Evolutionary conservation across 2,113 vertebrate genomes (phyloP), one percentile per base, ranked within the genome.

Genomic region (Sciurus niger): DNA sequence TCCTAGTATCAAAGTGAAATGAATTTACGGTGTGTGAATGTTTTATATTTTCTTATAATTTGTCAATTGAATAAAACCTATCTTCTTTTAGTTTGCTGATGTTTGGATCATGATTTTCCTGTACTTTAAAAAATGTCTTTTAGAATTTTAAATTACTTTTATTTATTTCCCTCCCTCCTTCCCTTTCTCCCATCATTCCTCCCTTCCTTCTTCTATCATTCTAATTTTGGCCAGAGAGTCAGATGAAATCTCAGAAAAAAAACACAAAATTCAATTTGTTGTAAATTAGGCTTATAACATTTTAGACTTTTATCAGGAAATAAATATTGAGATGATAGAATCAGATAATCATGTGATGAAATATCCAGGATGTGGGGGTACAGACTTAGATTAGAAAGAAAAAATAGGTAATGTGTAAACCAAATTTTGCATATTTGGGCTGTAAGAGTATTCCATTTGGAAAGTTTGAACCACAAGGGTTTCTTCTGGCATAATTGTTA

Each of bases 1-100:
- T 48, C 24, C 24, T 87, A 46, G n/a, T 70, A 63, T 76, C 63
- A 87, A 95, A 14, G 24, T 77, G 24, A 95, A 96, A 87, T 90
- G 76, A 30, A 77, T 82, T 82, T 95, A 80, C 65, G 76, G 34
- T 94, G 46, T 94, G 55, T 92, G 72, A 11, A 25, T 84, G 40
- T 40, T 40, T 40, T 40, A 40, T 80, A 82, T 76, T 93, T 89
- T 77, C 90, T 77, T 74, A 74, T 32, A 89, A 67, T 84, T 53
- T 65, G 84, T 68, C 46, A 79, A 6, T 28, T 76, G 65, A 91
- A 74, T 89, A 92, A 92, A 85, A 89, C 25, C 1, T 86, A n/a
- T 84, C 60, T 30, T 77, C 46, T 92, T 94, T 96, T 58, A 94
- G 84, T 76, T 94, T 97, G 37, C 34, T 92, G 77, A 92, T 85